A percentile compares a stretch with the other conserved stretches of the same genome.
Evolutionary conservation across 64 coral and sea anemone genomes (phyloP).

Genomic region (Montipora capricornis): DNA sequence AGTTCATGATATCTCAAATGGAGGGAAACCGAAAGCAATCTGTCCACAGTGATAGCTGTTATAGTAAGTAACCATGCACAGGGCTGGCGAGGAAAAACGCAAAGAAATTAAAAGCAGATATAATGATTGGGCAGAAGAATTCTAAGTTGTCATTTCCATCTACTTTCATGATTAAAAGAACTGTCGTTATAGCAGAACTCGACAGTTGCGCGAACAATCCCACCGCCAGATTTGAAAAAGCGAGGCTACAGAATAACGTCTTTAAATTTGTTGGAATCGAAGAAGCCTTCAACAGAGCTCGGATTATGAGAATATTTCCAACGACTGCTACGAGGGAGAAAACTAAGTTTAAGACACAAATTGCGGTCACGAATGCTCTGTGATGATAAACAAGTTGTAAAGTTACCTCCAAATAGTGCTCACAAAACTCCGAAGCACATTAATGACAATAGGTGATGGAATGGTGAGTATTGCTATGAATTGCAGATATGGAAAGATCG

Average conservation of each 20-base stretch:
- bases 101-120: background rate
- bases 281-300: too few species aligned
- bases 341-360: background rate
- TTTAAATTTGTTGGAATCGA: too few species aligned
- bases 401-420: too few species aligned
- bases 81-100: background rate
- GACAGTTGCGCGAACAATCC: too few species aligned
- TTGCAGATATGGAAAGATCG: too few species aligned
- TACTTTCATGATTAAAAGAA: background rate
- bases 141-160: background rate
- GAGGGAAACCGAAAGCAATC: slow-evolving; percentile 1
- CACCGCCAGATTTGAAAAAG: background rate
- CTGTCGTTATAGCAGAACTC: background rate
- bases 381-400: too few species aligned
- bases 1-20: slow-evolving; percentile 25
- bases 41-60: slow-evolving; percentile 16
- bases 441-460: too few species aligned
- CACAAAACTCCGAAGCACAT: too few species aligned
- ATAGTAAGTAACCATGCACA: background rate
- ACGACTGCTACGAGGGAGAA: background rate
- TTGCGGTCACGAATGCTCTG: too few species aligned
- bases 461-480: too few species aligned
- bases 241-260: background rate
- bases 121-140: background rate
- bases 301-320: background rate